These are phyloP conservation scores for Leucophora obtusa DNA, from an alignment of 2,888 invertebrate genomes.

Conservation along the genomic window DNA sequence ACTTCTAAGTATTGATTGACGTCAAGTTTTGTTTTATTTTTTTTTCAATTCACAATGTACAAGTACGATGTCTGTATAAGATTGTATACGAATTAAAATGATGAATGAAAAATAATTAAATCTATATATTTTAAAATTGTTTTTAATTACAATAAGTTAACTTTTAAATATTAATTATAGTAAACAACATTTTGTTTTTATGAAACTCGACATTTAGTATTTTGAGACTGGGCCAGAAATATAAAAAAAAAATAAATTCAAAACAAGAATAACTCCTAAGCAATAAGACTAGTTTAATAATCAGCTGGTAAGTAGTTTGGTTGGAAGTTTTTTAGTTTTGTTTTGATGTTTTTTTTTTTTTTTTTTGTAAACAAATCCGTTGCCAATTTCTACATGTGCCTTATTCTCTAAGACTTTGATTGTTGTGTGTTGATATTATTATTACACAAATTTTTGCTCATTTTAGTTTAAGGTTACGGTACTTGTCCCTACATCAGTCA, in stretches of 20 bases:
- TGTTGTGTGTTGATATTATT: conserved; percentile 16
- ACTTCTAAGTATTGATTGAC: too few relatives aligned
- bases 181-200: background rate
- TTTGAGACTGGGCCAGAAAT: background rate
- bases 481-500: conserved; percentile 64
- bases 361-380: conserved; percentile 51
- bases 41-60: too few relatives aligned
- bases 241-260: background rate
- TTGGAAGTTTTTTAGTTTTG: conserved; percentile 13
- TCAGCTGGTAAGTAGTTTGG: conserved; percentile 49
- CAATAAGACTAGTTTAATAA: conserved; percentile 2
- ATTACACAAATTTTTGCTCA: conserved; percentile 22
- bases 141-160: background rate
- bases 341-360: too few relatives aligned
- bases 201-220: background rate
- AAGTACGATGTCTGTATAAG: background rate
- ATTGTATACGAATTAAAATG: background rate
- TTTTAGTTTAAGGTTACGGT: conserved; percentile 51
- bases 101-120: background rate
- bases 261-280: background rate
- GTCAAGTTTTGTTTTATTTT: too few relatives aligned
- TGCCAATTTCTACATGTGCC: conserved; percentile 17
- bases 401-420: conserved; percentile 34
- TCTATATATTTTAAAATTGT: background rate
- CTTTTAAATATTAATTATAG: background rate